A percentile compares a stretch with the other conserved stretches of the same genome.
Conservation (phyloP, 2,113 vertebrate species). For the Cichladusa arquata region DNA sequence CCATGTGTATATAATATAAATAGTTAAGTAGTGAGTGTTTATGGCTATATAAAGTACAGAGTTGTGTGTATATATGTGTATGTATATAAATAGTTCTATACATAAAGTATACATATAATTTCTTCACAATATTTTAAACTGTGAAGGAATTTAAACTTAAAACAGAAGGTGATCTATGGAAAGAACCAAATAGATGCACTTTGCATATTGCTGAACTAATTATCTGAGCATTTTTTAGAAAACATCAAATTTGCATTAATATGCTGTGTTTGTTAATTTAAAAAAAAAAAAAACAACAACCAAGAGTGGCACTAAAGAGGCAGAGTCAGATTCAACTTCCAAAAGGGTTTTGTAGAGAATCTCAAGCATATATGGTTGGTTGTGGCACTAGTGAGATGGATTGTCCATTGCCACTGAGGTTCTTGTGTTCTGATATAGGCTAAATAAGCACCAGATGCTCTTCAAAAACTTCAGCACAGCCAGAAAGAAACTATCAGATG, state of each 20-base stretch:
- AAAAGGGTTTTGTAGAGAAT: neutral
- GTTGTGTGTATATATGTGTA: conserved; percentile 75
- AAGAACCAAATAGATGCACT: conserved; percentile 76
- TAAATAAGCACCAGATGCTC: conserved; percentile 36
- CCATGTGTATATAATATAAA: conserved; percentile 65
- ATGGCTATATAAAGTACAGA: conserved; percentile 68
- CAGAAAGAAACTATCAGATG: conserved; percentile 20
- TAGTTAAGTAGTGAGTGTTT: conserved; percentile 63
- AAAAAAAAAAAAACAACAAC: neutral
- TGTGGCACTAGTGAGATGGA: neutral
- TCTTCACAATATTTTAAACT: conserved; percentile 85
- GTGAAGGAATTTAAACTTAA: conserved; percentile 77
- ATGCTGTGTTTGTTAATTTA: conserved; percentile 70
- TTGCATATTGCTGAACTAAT: conserved; percentile 66
- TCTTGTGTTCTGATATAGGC: neutral
- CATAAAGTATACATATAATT: conserved; percentile 73
- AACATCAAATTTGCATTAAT: conserved; percentile 61
- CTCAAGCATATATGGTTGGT: conserved; percentile 11
- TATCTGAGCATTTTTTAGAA: conserved; percentile 72
- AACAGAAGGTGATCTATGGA: conserved; percentile 68
- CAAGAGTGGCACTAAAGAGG: conserved; percentile 38
- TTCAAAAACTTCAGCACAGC: conserved; percentile 47
- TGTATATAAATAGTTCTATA: conserved; percentile 74
- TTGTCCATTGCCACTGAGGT: conserved; percentile 32
- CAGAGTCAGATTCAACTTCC: conserved; percentile 27